Conservation (phyloP, 2,797 vertebrate genomes). For the Megalops cyprinoides region DNA sequence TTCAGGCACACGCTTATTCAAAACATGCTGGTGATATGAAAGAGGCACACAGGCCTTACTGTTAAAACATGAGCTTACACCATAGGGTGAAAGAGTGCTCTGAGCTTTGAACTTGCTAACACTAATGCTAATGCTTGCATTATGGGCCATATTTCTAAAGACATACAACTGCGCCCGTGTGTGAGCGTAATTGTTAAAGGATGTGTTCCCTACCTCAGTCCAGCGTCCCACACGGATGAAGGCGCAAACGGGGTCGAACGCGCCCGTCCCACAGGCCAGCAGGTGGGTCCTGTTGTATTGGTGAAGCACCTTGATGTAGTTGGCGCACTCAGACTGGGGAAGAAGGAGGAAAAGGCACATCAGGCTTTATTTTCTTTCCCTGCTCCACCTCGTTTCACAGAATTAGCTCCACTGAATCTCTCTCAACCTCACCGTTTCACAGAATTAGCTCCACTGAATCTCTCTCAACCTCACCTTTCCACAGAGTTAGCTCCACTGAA, state of each 20-base stretch:
- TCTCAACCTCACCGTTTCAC: background rate
- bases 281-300: constrained; percentile 90
- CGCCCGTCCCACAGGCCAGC: constrained; percentile 90
- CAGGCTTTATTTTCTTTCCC: background rate
- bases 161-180: background rate
- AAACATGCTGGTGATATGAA: too few relatives aligned
- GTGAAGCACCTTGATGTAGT: constrained; percentile 91
- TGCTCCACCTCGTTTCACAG: background rate
- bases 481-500: too few relatives aligned
- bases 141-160: background rate
- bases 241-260: constrained; percentile 87
- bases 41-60: background rate
- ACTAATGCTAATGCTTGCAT: background rate
- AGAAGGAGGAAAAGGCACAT: constrained; percentile 27
- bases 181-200: background rate
- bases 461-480: background rate
- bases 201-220: constrained; percentile 77
- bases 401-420: background rate
- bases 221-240: constrained; percentile 82
- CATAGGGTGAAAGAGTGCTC: background rate
- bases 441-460: background rate
- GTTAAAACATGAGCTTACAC: background rate
- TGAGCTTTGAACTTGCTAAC: too few relatives aligned
- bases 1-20: background rate
- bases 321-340: constrained; percentile 88